Evolutionary conservation across 2,113 vertebrate genomes (phyloP).

Genomic region (Mugil cephalus): DNA sequence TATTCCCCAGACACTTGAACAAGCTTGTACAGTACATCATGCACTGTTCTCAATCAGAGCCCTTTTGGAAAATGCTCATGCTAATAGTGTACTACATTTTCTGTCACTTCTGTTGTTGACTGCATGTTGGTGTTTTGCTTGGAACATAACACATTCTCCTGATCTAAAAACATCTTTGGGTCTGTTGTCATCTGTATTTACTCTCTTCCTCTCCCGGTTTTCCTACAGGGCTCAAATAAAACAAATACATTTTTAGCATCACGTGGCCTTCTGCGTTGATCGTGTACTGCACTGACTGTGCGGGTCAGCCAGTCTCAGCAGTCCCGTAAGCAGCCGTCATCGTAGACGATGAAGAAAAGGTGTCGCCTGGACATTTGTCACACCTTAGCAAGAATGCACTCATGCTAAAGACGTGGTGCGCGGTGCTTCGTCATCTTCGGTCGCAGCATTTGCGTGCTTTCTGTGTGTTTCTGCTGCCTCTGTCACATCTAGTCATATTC

Average conservation of each 20-base stretch:
- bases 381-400: constrained; percentile 27
- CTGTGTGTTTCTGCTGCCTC: background rate
- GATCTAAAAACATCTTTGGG: background rate
- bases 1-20: constrained; percentile 49
- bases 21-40: constrained; percentile 35
- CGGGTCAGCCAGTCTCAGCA: background rate
- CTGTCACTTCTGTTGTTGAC: background rate
- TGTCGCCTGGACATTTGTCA: constrained; percentile 23
- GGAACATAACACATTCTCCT: background rate
- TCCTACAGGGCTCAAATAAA: background rate
- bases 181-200: no score
- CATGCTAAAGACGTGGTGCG: constrained; percentile 21
- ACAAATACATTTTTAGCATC: background rate
- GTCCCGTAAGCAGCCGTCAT: constrained; percentile 2
- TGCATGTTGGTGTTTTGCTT: background rate
- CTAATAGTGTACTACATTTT: background rate
- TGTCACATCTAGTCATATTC: constrained; percentile 12
- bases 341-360: background rate
- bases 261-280: background rate
- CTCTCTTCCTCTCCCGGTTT: background rate
- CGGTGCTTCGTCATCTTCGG: constrained; percentile 31
- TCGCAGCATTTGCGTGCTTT: constrained; percentile 18
- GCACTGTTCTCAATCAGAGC: constrained; percentile 18
- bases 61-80: background rate
- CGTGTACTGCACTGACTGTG: no score